Base-by-base conservation (phyloP, 2,888 invertebrate genomes). In the Ennomos quercinarius region DNA sequence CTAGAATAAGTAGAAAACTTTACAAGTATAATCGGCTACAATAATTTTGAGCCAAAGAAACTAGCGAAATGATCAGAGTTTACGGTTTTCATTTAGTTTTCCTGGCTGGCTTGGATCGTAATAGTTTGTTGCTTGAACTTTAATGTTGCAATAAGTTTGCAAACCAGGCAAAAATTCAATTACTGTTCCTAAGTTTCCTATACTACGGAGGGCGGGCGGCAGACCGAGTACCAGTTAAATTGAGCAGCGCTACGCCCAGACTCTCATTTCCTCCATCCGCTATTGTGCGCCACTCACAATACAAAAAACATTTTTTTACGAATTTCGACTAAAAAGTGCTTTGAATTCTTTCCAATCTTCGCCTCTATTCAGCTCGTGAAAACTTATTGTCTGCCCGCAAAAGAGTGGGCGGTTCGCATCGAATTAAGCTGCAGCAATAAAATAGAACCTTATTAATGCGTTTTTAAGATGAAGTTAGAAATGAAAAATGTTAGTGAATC, bases 281-380 rank as follows among this genome's bases (percentile, higher is more conserved):
- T 82, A 91, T 91, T 91, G 91, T 91, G 80, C 83, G 80, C 85
- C 83, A 84, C 84, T 88, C 89, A 91, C 91, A 91, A 92, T 91
- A 90, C 91, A 90, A 90, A 27, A 91, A 91, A 69, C 89, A 91
- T 89, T 90, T 90, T 88, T 90, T 86, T 87, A 86, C 84, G 83
- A 89, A 90, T 89, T 91, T 87, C 87, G 80, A 89, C 90, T 87
- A 90, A 90, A 61, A 90, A 89, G 82, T 82, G 86, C 89, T 91
- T 89, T 89, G 89, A 90, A 89, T 88, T 89, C 86, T 89, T 90
- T 86, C 89, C 90, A 91, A 91, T 91, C 88, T 90, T 88, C 87
- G 86, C 86, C 78, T 88, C 88, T 78, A 87, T 91, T 91, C 89
- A 87, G 79, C 77, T 80, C 81, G 84, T 82, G 81, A 80, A 87